These are phyloP conservation scores for Paradoxurus hermaphroditus DNA, from an alignment of 2,113 vertebrate species.

Conservation along the genomic window DNA sequence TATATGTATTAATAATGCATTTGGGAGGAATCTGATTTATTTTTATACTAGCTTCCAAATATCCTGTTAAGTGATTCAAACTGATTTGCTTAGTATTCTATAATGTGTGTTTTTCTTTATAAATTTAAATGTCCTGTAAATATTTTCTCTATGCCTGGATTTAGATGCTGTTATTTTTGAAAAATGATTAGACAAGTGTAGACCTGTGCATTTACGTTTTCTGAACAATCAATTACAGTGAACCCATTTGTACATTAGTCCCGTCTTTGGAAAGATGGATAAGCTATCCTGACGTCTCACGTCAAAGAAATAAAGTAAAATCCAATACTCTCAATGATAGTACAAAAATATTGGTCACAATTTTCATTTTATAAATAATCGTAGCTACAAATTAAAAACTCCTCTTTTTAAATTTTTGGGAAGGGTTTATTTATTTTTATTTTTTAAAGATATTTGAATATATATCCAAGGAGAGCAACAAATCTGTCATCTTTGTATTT, in stretches of 20 bases:
- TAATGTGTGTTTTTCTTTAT: background rate
- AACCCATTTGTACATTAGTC: background rate
- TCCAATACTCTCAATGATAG: background rate
- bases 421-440: fast-evolving
- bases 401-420: background rate
- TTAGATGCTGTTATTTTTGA: background rate
- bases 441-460: background rate
- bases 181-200: background rate
- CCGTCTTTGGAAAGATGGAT: background rate
- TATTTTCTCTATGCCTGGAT: background rate
- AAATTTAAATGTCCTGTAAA: background rate
- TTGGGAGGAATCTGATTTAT: background rate
- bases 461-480: background rate
- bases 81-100: background rate
- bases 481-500: background rate
- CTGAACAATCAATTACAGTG: too few relatives aligned
- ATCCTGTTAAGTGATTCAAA: background rate
- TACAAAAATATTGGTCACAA: background rate
- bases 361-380: background rate
- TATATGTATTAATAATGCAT: background rate
- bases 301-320: background rate
- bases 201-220: background rate
- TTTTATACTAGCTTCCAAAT: background rate
- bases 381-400: background rate
- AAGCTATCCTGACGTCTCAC: background rate